Base-by-base conservation (phyloP, 2,113 vertebrate species). In the Peromyscus californicus region DNA sequence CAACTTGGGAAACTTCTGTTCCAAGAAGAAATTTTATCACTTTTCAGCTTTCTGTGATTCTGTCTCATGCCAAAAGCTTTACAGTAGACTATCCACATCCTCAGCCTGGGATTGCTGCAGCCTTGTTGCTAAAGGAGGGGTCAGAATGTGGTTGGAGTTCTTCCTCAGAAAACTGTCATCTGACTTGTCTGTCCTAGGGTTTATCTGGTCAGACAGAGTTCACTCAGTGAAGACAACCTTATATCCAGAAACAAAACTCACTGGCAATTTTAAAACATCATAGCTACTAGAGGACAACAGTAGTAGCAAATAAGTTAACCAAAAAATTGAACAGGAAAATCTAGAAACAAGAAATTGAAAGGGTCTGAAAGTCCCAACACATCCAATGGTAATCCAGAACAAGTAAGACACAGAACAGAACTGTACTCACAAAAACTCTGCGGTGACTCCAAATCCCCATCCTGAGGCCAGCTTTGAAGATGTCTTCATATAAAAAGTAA, bases 111-210 rank as follows among this genome's bases (percentile, higher is more conserved):
- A 19, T 29, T 31, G 65, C 5, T 12, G 59, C 59, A 93, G 72
- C 36, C 74, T 39, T 33, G 36, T 74, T 21, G 29, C 74, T 29
- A 6, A 5, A 21, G 36, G n/a, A 88, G 2, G 17, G 36, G 19
- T 31, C 19, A 39, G 10, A 69, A 36, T 1, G 19, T 39, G 72
- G 59, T 4, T 42, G 7, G 33, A 78, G 83, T 13, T 8, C 74
- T 88, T 93, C 88, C 61, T 69, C 36, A 93, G 59, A 79, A 80
- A 59, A 80, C 75, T n/a, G 51, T 80, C 65, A 70, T 54, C n/a
- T 88, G 45, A 83, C 17, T 29, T 63, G 22, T 70, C 65, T 88
- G 67, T 57, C 36, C 31, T 89, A 74, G 36, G 67, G 22, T 6
- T 54, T 39, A 80, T 72, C 21, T 70, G 76, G 78, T 45, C 31